Percentiles rank a stretch among this genome's conserved stretches.
phyloP scores from a whole-genome alignment of 1,140 invertebrate genomes.

The Orius insidiosus region DNA sequence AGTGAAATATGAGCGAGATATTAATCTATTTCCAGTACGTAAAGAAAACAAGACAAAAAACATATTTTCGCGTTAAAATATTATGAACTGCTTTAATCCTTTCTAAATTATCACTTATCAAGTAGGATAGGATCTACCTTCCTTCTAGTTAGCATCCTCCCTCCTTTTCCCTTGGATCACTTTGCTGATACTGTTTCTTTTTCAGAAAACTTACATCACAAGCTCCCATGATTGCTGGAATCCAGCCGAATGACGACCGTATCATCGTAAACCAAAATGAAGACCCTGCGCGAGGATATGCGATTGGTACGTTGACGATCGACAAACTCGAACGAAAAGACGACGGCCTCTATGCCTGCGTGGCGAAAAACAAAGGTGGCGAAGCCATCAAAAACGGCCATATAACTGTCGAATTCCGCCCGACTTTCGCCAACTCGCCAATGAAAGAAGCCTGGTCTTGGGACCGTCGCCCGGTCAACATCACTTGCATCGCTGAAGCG shows the following conservation, averaged over 20 bases:
- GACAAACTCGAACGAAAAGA: slow-evolving; percentile 42
- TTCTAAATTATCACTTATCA: too few relatives aligned
- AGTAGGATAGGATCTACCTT: too few relatives aligned
- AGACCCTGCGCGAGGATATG: slow-evolving; percentile 38
- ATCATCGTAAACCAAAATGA: slow-evolving; percentile 36
- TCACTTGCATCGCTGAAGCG: slow-evolving; percentile 73
- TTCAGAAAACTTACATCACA: slow-evolving; percentile 21
- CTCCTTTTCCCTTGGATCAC: too few relatives aligned
- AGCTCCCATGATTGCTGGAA: slow-evolving; percentile 32
- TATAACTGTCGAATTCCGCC: slow-evolving; percentile 58
- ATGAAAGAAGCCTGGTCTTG: slow-evolving; percentile 64
- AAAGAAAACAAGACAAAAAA: too few relatives aligned
- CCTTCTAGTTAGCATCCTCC: too few relatives aligned
- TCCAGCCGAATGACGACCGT: slow-evolving; percentile 37
- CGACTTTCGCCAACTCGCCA: slow-evolving; percentile 47
- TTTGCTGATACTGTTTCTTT: slow-evolving; percentile 6
- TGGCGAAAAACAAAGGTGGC: slow-evolving; percentile 62
- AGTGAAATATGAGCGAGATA: too few relatives aligned
- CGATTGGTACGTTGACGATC: slow-evolving; percentile 44
- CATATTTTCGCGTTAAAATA: too few relatives aligned
- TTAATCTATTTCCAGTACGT: too few relatives aligned
- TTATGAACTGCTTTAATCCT: too few relatives aligned
- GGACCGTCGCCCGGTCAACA: slow-evolving; percentile 58
- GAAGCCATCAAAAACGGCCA: slow-evolving; percentile 58
- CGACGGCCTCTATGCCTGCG: slow-evolving; percentile 78